These are phyloP conservation scores for Dorcus parallelipipedus DNA, from an alignment of 2,888 invertebrate genomes.

Conservation along the genomic window DNA sequence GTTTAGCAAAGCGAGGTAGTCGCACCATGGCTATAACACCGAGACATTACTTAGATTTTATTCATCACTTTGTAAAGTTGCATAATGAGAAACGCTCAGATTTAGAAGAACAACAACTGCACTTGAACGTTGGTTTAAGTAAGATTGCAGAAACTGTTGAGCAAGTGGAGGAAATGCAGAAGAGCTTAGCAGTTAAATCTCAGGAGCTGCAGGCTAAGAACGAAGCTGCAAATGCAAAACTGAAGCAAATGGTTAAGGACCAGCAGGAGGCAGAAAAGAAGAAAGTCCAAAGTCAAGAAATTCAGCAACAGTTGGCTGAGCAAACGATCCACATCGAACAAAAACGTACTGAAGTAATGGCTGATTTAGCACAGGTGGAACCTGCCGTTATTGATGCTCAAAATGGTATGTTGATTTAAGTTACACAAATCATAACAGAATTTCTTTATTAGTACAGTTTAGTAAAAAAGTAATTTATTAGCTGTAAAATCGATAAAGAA, in stretches of 20 bases:
- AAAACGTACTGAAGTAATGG: slow-evolving; percentile 92
- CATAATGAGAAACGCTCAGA: slow-evolving; percentile 98
- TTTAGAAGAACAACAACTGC: slow-evolving; percentile 97
- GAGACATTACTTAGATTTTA: slow-evolving; percentile 96
- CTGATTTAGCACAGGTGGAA: slow-evolving; percentile 95
- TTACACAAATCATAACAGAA: too few relatives aligned
- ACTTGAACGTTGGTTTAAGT: slow-evolving; percentile 95
- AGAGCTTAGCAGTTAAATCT: slow-evolving; percentile 94
- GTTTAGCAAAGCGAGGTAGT: slow-evolving; percentile 87
- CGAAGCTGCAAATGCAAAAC: slow-evolving; percentile 97
- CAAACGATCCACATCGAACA: slow-evolving; percentile 92
- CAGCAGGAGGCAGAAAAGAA: slow-evolving; percentile 99
- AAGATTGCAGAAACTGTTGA: slow-evolving; percentile 99
- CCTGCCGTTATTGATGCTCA: slow-evolving; percentile 99
- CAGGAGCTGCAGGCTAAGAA: slow-evolving; percentile 95
- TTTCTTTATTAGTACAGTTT: background rate
- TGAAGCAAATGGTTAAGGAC: slow-evolving; percentile 98
- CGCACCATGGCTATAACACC: slow-evolving; percentile 98
- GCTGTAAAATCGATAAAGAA: slow-evolving; percentile 96
- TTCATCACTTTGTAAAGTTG: slow-evolving; percentile 97
- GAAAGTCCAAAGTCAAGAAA: slow-evolving; percentile 96
- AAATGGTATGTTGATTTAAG: slow-evolving; percentile 60
- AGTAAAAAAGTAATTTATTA: slow-evolving; percentile 32
- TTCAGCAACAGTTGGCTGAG: slow-evolving; percentile 76
- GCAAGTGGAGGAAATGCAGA: slow-evolving; percentile 99